Evolutionary conservation across 2,113 vertebrate genomes (phyloP), one percentile per base, ranked within the genome.

Genomic region (Oreochromis aureus): DNA sequence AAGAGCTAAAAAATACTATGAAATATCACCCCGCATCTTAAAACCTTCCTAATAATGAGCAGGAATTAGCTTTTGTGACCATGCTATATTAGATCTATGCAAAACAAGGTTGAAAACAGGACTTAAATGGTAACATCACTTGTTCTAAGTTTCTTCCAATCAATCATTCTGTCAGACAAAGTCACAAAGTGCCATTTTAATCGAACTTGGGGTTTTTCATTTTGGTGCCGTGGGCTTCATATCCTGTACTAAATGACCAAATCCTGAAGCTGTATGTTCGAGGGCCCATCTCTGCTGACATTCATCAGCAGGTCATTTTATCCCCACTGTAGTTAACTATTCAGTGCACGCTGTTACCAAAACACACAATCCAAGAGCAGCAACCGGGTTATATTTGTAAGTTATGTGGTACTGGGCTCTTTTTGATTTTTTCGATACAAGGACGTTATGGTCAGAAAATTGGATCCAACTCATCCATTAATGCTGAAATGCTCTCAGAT

Each of bases 151-250:
- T 86, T 82, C 61, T 76, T 44, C 39, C 76, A 71, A 88, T 88
- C 80, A 79, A 69, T 91, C 88, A 84, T 24, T 86, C 82, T 86
- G 51, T 84, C 82, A 82, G 41, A 36, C 12, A 87, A 91, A 61
- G 24, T 80, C n/a, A 46, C 55, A 55, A 44, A 18, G 81, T 27
- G 46, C 10, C 66, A 76, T 36, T 85, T 88, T 80, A 82, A 81
- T 87, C 61, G 66, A 82, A 76, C 27, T 48, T 48, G 83, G 66
- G 34, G 80, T 79, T 55, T 85, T 87, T 85, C 32, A 87, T 82
- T 80, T 86, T 71, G 19, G 19, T 83, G 30, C 59, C 44, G 69
- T 19, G 71, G 4, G 13, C 46, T 82, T 87, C 54, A 90, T 69
- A 81, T 87, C 59, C 63, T 69, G 83, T 41, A 7, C 8, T 1